Evolutionary conservation across 2,888 invertebrate genomes (phyloP).

Genomic region (Ophion ventricosus): DNA sequence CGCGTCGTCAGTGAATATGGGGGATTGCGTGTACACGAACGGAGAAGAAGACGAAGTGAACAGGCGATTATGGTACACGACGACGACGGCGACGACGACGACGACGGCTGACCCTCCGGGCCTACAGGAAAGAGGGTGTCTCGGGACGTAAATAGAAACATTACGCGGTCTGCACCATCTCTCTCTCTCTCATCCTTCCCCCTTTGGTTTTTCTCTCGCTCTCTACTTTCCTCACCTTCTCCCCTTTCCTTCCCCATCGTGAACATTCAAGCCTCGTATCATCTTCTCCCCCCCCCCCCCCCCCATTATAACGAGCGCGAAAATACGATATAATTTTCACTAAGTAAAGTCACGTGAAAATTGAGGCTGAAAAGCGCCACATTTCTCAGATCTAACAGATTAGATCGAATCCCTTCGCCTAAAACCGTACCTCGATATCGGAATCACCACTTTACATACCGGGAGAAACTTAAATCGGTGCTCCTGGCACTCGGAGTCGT

Average conservation of each 20-base stretch:
- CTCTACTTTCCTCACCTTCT: not conserved
- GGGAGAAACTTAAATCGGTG: not conserved
- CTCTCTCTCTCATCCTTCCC: slow-evolving; percentile 35
- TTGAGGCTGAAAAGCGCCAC: not conserved
- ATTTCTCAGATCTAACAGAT: not conserved
- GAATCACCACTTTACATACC: not conserved
- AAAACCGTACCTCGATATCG: no score
- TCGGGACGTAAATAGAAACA: slow-evolving; percentile 76
- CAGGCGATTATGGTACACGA: slow-evolving; percentile 27
- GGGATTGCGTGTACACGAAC: not conserved
- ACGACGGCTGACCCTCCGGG: slow-evolving; percentile 65
- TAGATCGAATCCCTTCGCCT: no score
- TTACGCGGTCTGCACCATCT: slow-evolving; percentile 47
- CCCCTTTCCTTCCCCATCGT: slow-evolving; percentile 8
- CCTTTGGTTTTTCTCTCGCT: slow-evolving; percentile 19
- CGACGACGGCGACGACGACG: slow-evolving; percentile 42
- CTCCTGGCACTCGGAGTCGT: not conserved
- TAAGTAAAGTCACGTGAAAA: not conserved
- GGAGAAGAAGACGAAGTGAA: slow-evolving; percentile 31
- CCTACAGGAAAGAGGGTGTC: slow-evolving; percentile 77
- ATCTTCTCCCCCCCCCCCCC: slow-evolving; percentile 1
- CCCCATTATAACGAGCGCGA: slow-evolving; percentile 3
- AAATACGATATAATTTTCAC: slow-evolving; percentile 11
- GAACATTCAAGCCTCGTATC: slow-evolving; percentile 4
- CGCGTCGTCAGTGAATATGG: not conserved